Base-by-base conservation (phyloP, 2,113 vertebrate species). In the Sebastes schlegelii region DNA sequence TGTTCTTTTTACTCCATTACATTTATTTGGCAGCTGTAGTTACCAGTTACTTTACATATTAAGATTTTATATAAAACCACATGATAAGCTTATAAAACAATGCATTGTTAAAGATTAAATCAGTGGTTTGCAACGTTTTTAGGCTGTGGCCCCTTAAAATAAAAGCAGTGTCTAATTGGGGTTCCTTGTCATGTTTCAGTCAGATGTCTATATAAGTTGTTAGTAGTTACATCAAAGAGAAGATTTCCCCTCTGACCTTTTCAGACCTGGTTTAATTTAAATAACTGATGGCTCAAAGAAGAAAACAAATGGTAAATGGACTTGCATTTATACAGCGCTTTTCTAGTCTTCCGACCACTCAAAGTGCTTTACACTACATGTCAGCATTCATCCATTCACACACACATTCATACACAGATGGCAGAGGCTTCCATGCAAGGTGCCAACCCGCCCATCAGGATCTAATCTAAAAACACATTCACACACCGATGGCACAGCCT, bases 161-260 rank as follows among this genome's bases (percentile, higher is more conserved):
- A 51, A 6, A 4, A 43, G 6, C 2, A 23, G 12, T 66, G n/a
- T 48, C n/a, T 8, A 14, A 6, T 8, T 52, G 16, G 26, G 3
- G 49, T 49, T 54, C 8, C 67, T 70, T 11, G 51, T 34, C 45
- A 4, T 66, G 45, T 66, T 66, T 67, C 64, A 68, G 21, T 67
- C 64, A 68, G 21, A 10, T 51, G 13, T 17, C 46, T 16, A 4
- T 9, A 4, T 9, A 5, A 5, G 21, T 60, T 60, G 11, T 21
- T 26, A 21, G 43, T 11, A 49, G 45, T 48, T 48, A 6, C n/a
- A 67, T 3, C 12, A 43, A 43, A 42, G 68, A 48, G 8, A 46
- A 34, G 4, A 60, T 14, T 43, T 52, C 1, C 42, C 12, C 8
- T 65, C 2, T 23, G 10, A 52, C 23, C 23, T 52, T 52, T 40